Base-by-base conservation (phyloP, 92 coral and sea anemone species). In the Epizoanthus scotinus region DNA sequence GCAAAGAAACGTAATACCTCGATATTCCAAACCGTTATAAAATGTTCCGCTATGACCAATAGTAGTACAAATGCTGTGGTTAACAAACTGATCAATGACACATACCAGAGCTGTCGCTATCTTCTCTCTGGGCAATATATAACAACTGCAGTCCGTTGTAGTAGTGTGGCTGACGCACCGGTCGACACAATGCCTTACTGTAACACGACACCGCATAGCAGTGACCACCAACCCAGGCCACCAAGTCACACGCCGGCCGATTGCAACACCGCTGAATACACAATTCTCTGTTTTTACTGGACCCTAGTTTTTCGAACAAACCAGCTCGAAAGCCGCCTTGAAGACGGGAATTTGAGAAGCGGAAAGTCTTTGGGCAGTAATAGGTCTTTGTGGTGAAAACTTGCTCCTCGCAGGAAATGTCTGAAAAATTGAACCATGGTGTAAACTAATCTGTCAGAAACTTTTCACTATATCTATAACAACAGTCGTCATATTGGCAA, bases 231-330 rank as follows among this genome's bases (percentile, higher is more conserved):
- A 87, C 57, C 87, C 87, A 82, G 50, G 91, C 88, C 17, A 87
- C 83, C 26, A 87, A 40, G 56, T 87, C 91, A 40, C 91, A 87
- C 63, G 91, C 66, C 70, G 79, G 69, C n/a, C 82, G 80, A 78
- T 87, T 80, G 72, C 91, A 87, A 62, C 91, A 87, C 73, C 91
- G 91, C 88, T 87, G 87, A 34, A 87, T 73, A 55, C 91, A 87
- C 29, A 78, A 79, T 66, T 87, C 91, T 53, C 82, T 87, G 75
- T 84, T 85, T 22, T 86, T 78, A 15, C 84, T 77, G 1, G 81
- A 87, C 10, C 87, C 91, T 24, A 87, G 84, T 78, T 84, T 77
- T 42, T 40, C 55, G 75, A 83, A 83, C 38, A 63, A 56, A 15
- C 91, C 91, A 3, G 91, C 91, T 29, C 64, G 49, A 0, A 87